Evolutionary conservation across 2,888 invertebrate genomes (phyloP).

Genomic region (Sphinx pinastri): DNA sequence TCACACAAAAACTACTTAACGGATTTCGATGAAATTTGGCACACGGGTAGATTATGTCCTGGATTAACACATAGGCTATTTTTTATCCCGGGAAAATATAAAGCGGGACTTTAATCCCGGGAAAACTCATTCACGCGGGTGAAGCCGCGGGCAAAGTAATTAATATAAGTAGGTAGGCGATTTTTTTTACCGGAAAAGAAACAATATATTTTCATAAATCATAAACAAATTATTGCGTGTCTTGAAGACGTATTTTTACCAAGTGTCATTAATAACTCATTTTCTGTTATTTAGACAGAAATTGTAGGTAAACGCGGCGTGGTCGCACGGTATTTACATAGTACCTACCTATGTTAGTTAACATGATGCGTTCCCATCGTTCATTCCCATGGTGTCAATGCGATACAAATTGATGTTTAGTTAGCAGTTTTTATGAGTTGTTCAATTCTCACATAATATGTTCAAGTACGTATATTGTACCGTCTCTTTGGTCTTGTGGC

Average conservation of each 20-base stretch:
- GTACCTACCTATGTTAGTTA: neutral
- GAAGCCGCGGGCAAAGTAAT: too few relatives aligned
- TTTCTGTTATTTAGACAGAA: neutral
- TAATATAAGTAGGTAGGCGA: too few relatives aligned
- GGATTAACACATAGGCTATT: too few relatives aligned
- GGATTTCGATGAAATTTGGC: too few relatives aligned
- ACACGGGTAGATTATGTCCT: too few relatives aligned
- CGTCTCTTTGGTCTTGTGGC: neutral
- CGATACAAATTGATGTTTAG: neutral
- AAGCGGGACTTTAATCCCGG: too few relatives aligned
- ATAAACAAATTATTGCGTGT: too few relatives aligned
- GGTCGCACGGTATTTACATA: constrained; percentile 8
- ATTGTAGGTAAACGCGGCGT: neutral
- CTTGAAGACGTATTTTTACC: neutral
- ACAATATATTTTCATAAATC: too few relatives aligned
- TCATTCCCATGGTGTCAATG: constrained; percentile 20
- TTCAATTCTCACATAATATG: neutral
- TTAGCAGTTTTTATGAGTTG: neutral
- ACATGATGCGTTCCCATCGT: constrained; percentile 3
- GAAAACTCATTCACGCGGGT: too few relatives aligned
- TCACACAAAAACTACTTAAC: too few relatives aligned
- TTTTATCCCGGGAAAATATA: too few relatives aligned
- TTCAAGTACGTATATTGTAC: neutral
- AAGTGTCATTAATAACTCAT: constrained; percentile 11
- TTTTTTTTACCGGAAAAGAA: too few relatives aligned